phyloP scores from a whole-genome alignment of 1,140 invertebrate genomes.

The Mya arenaria region DNA sequence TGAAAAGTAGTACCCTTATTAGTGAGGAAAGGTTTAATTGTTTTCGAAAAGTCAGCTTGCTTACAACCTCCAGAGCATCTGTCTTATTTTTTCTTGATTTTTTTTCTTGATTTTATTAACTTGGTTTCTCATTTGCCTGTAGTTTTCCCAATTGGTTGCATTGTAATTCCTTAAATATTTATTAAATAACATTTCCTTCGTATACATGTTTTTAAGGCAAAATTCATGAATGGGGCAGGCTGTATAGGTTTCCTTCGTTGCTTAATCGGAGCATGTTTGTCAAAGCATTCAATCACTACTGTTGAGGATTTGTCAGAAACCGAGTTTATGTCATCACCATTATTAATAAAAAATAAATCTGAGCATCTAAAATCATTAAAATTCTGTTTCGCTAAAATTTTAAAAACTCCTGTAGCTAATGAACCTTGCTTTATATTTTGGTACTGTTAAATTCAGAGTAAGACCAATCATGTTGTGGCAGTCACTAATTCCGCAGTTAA shows the following conservation, averaged over 20 bases:
- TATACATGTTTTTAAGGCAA: conserved; percentile 34
- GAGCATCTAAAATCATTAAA: conserved; percentile 10
- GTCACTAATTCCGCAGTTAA: conserved; percentile 17
- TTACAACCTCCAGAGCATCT: conserved; percentile 38
- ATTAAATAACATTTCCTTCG: conserved; percentile 37
- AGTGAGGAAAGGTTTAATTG: conserved; percentile 46
- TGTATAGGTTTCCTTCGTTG: conserved; percentile 26
- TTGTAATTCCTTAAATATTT: conserved; percentile 34
- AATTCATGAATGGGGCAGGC: conserved; percentile 27
- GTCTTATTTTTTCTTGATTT: conserved; percentile 32
- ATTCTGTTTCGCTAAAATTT: conserved; percentile 1
- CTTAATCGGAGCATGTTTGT: conserved; percentile 36
- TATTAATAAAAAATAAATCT: conserved; percentile 35
- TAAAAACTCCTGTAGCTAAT: conserved; percentile 32
- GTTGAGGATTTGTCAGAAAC: conserved; percentile 28
- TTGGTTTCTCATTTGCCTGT: conserved; percentile 28
- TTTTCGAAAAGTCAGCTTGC: conserved; percentile 25
- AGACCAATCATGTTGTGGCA: conserved; percentile 33
- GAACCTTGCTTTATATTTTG: conserved; percentile 9
- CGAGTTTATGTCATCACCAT: background rate
- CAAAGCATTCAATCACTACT: conserved; percentile 3
- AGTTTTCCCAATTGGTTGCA: conserved; percentile 39
- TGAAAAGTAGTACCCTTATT: conserved; percentile 33
- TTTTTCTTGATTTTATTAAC: conserved; percentile 26
- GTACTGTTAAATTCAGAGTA: conserved; percentile 22